A percentile compares a stretch with the other conserved stretches of the same genome.
These are phyloP conservation scores for Arctia plantaginis DNA, from an alignment of 2,888 invertebrate genomes.

Conservation along the genomic window DNA sequence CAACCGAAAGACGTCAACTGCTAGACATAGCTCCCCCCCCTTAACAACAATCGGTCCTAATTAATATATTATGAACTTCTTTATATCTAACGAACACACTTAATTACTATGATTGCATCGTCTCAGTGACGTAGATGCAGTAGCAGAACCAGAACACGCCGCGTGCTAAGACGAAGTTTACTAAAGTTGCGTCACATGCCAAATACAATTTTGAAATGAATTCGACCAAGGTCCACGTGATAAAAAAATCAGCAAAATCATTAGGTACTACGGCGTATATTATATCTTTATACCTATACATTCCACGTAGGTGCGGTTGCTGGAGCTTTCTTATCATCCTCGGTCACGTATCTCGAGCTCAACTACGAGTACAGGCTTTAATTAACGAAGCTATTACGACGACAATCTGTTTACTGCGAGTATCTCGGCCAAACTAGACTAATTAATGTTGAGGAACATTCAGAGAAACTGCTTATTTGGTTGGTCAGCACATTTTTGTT, in stretches of 20 bases:
- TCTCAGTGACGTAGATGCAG: too few relatives aligned
- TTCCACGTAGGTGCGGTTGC: background rate
- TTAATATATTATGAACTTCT: too few relatives aligned
- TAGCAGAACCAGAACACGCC: too few relatives aligned
- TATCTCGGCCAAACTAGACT: slow-evolving; percentile 4
- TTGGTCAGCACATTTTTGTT: background rate
- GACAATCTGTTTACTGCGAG: slow-evolving; percentile 16
- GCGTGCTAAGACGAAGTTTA: too few relatives aligned
- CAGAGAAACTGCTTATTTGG: background rate
- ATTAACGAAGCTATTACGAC: slow-evolving; percentile 46
- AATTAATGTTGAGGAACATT: slow-evolving; percentile 12
- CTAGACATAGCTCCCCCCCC: too few relatives aligned
- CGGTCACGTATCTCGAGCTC: slow-evolving; percentile 39
- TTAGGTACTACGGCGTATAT: background rate
- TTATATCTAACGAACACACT: too few relatives aligned
- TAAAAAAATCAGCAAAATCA: background rate
- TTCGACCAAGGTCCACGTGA: background rate
- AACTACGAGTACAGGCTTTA: slow-evolving; percentile 36
- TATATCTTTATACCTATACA: background rate
- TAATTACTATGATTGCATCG: too few relatives aligned
- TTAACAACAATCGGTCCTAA: too few relatives aligned
- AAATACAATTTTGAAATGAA: background rate
- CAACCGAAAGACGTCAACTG: too few relatives aligned
- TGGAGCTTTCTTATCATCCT: slow-evolving; percentile 28
- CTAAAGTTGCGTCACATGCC: too few relatives aligned